Evolutionary conservation across 1,140 invertebrate species (phyloP).

Genomic region (Drosophila ambigua): DNA sequence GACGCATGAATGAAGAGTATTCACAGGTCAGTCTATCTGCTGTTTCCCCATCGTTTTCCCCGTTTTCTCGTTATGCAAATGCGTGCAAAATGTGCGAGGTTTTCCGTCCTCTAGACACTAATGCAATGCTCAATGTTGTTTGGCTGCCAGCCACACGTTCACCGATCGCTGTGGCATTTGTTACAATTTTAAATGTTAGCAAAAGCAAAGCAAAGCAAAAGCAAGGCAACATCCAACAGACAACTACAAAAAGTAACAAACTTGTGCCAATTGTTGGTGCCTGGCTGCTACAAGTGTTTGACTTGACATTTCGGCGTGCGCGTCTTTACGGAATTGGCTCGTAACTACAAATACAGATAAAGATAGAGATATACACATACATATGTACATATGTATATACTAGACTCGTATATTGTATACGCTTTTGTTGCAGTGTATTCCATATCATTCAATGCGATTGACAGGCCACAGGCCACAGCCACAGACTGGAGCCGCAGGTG

Average conservation of each 20-base stretch:
- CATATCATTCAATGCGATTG: slow-evolving; percentile 39
- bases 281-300: slow-evolving; percentile 67
- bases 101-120: slow-evolving; percentile 46
- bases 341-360: slow-evolving; percentile 1
- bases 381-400: too few relatives aligned
- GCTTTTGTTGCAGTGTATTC: slow-evolving; percentile 39
- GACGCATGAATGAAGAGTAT: slow-evolving; percentile 38
- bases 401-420: slow-evolving; percentile 20
- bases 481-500: slow-evolving; percentile 37
- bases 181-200: slow-evolving; percentile 82
- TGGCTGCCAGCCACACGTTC: slow-evolving; percentile 77
- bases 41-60: slow-evolving; percentile 8
- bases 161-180: slow-evolving; percentile 76
- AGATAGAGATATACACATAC: not conserved
- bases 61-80: slow-evolving; percentile 75
- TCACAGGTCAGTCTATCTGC: slow-evolving; percentile 14
- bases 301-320: slow-evolving; percentile 74
- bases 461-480: slow-evolving; percentile 27
- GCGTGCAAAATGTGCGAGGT: slow-evolving; percentile 80
- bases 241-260: slow-evolving; percentile 38
- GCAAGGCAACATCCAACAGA: slow-evolving; percentile 38
- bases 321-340: slow-evolving; percentile 52
- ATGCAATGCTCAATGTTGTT: slow-evolving; percentile 51
- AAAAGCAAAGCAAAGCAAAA: slow-evolving; percentile 54
- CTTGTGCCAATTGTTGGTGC: slow-evolving; percentile 75